Percentiles rank a stretch among this genome's conserved stretches.
Evolutionary conservation across 1,140 invertebrate species (phyloP).

Genomic region (Melanaphis sacchari): DNA sequence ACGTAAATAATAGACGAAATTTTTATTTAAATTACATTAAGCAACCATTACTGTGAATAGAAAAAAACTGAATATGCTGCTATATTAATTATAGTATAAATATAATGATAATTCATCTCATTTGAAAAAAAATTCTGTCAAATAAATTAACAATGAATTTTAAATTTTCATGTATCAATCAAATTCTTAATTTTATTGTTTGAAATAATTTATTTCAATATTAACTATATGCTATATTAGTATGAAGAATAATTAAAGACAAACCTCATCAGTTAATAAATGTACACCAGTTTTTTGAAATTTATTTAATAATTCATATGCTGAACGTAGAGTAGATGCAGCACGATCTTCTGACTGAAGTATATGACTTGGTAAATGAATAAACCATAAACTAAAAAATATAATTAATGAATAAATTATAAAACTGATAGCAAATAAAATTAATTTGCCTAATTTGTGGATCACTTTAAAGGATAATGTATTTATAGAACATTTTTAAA

Average conservation of each 20-base stretch:
- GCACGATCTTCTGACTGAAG: conserved; percentile 71
- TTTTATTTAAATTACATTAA: no score
- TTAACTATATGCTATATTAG: not conserved
- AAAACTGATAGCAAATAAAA: not conserved
- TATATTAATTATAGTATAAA: no score
- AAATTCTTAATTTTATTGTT: not conserved
- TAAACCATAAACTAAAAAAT: conserved; percentile 90
- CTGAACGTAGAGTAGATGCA: conserved; percentile 79
- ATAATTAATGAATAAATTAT: not conserved
- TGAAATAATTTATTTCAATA: not conserved
- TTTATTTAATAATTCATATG: conserved; percentile 85
- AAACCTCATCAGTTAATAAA: conserved; percentile 85
- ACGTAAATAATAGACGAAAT: no score
- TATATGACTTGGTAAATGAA: conserved; percentile 86
- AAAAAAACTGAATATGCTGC: no score
- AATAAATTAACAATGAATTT: not conserved
- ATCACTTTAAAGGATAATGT: not conserved
- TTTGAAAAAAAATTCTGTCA: not conserved
- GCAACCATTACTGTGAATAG: no score
- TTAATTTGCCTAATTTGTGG: no score
- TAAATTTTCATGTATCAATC: not conserved
- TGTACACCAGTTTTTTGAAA: conserved; percentile 82
- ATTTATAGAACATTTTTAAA: not conserved
- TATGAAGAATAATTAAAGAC: conserved; percentile 29
- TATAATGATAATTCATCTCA: not conserved